Evolutionary conservation across 1,140 invertebrate species (phyloP).

Genomic region (Caenorhabditis briggsae): DNA sequence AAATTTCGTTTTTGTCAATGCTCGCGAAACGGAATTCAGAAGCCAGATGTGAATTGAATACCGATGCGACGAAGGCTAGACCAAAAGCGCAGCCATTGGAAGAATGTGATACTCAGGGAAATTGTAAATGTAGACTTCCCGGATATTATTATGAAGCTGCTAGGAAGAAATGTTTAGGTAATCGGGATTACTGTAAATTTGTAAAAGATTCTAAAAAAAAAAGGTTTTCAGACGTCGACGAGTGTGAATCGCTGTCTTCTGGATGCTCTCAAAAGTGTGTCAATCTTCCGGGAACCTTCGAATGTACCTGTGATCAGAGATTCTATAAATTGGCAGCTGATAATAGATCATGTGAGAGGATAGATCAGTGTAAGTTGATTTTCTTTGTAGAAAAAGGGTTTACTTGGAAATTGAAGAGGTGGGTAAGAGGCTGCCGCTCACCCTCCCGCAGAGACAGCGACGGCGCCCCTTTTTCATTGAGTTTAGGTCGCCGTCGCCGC

Average conservation of each 20-base stretch:
- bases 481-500: too few relatives aligned
- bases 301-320: slow-evolving; percentile 78
- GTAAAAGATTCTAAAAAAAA: not conserved
- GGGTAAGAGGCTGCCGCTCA: too few relatives aligned
- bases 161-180: slow-evolving; percentile 63
- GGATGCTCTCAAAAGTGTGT: slow-evolving; percentile 78
- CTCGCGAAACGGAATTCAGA: slow-evolving; percentile 57
- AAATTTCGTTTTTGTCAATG: slow-evolving; percentile 61
- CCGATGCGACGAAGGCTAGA: slow-evolving; percentile 26
- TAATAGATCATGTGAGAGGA: slow-evolving; percentile 76
- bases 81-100: slow-evolving; percentile 57
- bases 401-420: too few relatives aligned
- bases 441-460: too few relatives aligned
- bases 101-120: slow-evolving; percentile 61
- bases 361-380: slow-evolving; percentile 46
- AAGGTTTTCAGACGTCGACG: slow-evolving; percentile 73
- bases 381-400: not conserved
- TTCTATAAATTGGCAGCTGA: slow-evolving; percentile 79
- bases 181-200: too few relatives aligned
- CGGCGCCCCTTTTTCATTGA: too few relatives aligned
- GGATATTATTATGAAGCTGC: slow-evolving; percentile 62
- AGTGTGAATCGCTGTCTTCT: slow-evolving; percentile 70
- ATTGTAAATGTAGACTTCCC: slow-evolving; percentile 59
- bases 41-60: slow-evolving; percentile 56
- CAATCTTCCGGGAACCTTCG: slow-evolving; percentile 79